A percentile compares a stretch with the other conserved stretches of the same genome.
phyloP scores from a whole-genome alignment of 2,888 invertebrate genomes.

The Acanthopleura granulata region DNA sequence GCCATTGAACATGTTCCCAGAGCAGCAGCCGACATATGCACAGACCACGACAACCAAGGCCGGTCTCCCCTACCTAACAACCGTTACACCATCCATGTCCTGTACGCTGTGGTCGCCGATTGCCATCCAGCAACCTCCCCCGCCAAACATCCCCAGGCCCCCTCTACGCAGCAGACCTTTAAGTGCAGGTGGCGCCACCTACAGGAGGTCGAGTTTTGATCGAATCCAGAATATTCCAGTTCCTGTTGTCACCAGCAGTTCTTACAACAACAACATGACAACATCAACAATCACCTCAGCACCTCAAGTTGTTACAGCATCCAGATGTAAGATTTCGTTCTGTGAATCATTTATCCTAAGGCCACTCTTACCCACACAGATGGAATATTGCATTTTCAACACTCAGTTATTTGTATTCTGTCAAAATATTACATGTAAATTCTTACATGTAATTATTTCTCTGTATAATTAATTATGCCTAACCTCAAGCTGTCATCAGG shows the following conservation, averaged over 20 bases:
- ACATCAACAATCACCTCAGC: not conserved
- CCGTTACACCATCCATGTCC: not conserved
- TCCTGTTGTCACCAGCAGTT: constrained; percentile 27
- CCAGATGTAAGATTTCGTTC: not conserved
- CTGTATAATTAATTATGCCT: no score
- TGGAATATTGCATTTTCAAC: no score
- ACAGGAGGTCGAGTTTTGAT: constrained; percentile 16
- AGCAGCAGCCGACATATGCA: constrained; percentile 26
- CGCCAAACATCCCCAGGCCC: constrained; percentile 38
- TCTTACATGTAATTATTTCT: no score
- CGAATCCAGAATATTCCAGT: not conserved
- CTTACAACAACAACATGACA: constrained; percentile 17
- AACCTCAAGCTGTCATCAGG: no score
- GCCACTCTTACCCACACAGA: no score
- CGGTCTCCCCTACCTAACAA: constrained; percentile 16
- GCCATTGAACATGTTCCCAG: constrained; percentile 43
- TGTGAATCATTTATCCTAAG: not conserved
- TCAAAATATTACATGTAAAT: no score
- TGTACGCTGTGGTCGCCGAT: constrained; percentile 9
- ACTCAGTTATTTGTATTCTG: no score
- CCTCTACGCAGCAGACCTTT: constrained; percentile 60
- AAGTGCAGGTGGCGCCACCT: constrained; percentile 54
- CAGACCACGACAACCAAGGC: constrained; percentile 23
- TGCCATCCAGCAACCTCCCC: constrained; percentile 35
- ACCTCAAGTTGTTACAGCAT: not conserved